Percentiles rank a stretch among this genome's conserved stretches.
Conservation (phyloP, 2,888 invertebrate genomes). For the Pseudococcus jackbeardsleyi region DNA sequence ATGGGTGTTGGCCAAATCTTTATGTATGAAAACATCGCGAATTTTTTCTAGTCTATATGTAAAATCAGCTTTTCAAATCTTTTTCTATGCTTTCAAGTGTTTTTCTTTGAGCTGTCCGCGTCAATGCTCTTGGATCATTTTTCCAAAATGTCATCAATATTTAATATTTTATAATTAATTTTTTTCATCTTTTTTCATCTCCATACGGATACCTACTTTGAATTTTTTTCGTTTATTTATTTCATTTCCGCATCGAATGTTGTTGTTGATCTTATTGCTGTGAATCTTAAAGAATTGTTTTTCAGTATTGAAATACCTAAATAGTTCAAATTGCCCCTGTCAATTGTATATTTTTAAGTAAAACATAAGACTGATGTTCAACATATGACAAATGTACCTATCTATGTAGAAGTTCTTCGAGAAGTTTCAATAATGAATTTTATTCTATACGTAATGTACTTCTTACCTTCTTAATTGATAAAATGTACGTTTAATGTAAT, state of each 20-base stretch:
- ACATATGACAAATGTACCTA: constrained; percentile 4
- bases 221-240: neutral
- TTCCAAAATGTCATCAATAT: no score
- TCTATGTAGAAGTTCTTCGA: neutral
- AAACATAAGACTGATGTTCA: constrained; percentile 53
- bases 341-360: constrained; percentile 42
- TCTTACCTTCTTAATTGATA: constrained; percentile 35
- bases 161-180: neutral
- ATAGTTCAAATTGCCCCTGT: neutral
- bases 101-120: neutral
- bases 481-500: neutral
- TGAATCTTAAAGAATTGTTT: neutral
- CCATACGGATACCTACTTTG: neutral
- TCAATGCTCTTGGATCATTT: no score
- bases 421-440: neutral
- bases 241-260: neutral
- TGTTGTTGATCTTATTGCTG: neutral
- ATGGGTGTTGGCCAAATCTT: neutral
- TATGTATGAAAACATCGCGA: neutral
- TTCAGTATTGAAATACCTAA: neutral
- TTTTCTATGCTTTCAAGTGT: neutral
- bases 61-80: neutral
- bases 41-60: constrained; percentile 28
- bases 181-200: neutral
- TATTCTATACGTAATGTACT: neutral